These are phyloP conservation scores for Falcunculus frontatus DNA, from an alignment of 2,113 vertebrate species.

Conservation along the genomic window DNA sequence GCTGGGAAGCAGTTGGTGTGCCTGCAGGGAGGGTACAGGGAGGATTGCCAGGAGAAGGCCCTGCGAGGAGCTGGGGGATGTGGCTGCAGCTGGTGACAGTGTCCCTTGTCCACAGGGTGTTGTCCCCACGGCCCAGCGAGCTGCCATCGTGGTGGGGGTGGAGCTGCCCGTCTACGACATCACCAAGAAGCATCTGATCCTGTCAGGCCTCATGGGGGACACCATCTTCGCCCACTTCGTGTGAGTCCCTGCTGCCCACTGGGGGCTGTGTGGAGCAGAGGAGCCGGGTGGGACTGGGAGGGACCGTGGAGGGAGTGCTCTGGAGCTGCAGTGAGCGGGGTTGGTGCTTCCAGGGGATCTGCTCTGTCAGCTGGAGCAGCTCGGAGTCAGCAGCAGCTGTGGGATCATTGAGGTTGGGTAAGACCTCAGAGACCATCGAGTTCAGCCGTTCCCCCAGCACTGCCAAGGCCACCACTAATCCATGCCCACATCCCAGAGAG, in stretches of 20 bases:
- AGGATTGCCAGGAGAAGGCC: not conserved
- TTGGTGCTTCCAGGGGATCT: not conserved
- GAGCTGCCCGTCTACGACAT: constrained; percentile 92
- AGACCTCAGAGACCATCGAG: not conserved
- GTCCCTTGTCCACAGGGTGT: constrained; percentile 78
- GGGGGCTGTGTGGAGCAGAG: not conserved
- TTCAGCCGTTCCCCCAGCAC: not conserved
- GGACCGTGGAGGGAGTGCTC: not conserved
- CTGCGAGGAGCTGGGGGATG: not conserved
- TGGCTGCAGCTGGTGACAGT: not conserved
- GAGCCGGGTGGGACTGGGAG: not conserved
- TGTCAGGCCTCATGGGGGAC: constrained; percentile 89
- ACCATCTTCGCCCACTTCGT: constrained; percentile 89
- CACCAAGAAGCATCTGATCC: constrained; percentile 92
- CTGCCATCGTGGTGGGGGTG: constrained; percentile 91
- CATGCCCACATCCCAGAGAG: not conserved
- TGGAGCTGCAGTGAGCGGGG: not conserved
- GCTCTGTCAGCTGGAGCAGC: not conserved
- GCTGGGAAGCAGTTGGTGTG: not conserved
- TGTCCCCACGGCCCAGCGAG: constrained; percentile 89
- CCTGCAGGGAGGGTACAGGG: not conserved
- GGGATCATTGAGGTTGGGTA: not conserved
- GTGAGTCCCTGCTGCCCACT: constrained; percentile 70
- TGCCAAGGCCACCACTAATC: not conserved
- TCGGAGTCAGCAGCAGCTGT: not conserved